Base-by-base conservation (phyloP, 1,140 invertebrate species). In the Lasaia peninsularis region DNA sequence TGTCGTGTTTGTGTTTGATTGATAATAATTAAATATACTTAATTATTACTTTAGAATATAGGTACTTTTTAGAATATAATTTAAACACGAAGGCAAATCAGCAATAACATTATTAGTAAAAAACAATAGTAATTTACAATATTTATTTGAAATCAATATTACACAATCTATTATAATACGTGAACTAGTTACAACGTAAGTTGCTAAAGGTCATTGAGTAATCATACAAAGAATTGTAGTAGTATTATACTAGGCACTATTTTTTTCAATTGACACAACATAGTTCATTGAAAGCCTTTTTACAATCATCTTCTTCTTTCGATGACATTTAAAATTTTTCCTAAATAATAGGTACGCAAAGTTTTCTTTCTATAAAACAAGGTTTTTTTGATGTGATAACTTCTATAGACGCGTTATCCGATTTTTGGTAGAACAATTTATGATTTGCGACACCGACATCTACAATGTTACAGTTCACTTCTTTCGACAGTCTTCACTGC, bases 211-310 rank as follows among this genome's bases (percentile, higher is more conserved):
- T 40, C 35, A 55, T 58, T 53, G 40, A 37, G 44, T 62, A 62
- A 54, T 67, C 49, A 72, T 79, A 73, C 69, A 74, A 77, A 75
- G 73, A 80, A 69, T 67, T 59, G 69, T 66, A 60, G 56, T 68
- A 58, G 63, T 69, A 66, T 69, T 28, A 79, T 58, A 53, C 84
- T 87, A 87, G 84, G 84, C 84, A 87, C 81, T 87, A 87, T 84
- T 67, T 73, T 69, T 60, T 74, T 80, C 81, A 87, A 87, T 87
- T 87, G 84, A 87, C 84, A 85, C 76, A 76, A 79, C 68, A 74
- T 71, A 67, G 63, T 77, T 69, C 58, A 32, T 55, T 50, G 14
- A 58, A 54, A 61, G 58, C 58, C 53, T 64, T 35, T 55, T 51
- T 48, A n/a, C n/a, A n/a, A n/a, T n/a, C n/a, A 20, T 18, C 21